Percentiles rank a stretch among this genome's conserved stretches.
Evolutionary conservation across 1,140 invertebrate species (phyloP).

Genomic region (Proales similis): DNA sequence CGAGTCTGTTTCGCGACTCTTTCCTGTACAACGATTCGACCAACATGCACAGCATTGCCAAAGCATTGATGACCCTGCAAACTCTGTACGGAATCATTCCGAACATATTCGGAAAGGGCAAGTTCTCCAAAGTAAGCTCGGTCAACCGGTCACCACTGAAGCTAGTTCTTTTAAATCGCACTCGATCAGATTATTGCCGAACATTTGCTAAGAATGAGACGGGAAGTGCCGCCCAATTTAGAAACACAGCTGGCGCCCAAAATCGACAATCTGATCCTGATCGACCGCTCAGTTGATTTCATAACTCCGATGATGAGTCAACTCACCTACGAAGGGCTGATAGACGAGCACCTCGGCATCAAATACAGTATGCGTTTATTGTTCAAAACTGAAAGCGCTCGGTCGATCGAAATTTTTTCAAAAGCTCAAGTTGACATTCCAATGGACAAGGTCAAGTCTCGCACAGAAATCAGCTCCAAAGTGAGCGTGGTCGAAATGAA

Average conservation of each 20-base stretch:
- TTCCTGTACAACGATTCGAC: slow-evolving; percentile 79
- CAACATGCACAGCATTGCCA: slow-evolving; percentile 75
- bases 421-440: slow-evolving; percentile 73
- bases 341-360: slow-evolving; percentile 79
- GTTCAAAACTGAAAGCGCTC: background rate
- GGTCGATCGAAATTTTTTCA: slow-evolving; percentile 39
- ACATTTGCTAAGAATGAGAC: slow-evolving; percentile 69
- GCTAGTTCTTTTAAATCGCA: slow-evolving; percentile 2
- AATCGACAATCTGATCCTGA: slow-evolving; percentile 78
- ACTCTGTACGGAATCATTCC: slow-evolving; percentile 79
- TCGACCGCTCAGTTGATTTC: slow-evolving; percentile 82
- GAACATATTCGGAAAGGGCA: slow-evolving; percentile 79
- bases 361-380: slow-evolving; percentile 42
- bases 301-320: slow-evolving; percentile 85
- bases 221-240: slow-evolving; percentile 57
- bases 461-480: slow-evolving; percentile 38
- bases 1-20: slow-evolving; percentile 69
- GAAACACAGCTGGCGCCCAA: slow-evolving; percentile 56
- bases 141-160: slow-evolving; percentile 4
- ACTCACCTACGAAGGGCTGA: slow-evolving; percentile 90
- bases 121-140: slow-evolving; percentile 62
- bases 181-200: slow-evolving; percentile 56
- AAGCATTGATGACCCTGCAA: slow-evolving; percentile 75
- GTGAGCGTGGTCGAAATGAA: slow-evolving; percentile 37
- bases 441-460: slow-evolving; percentile 65